A percentile compares a stretch with the other conserved stretches of the same genome.
Conservation (phyloP, 2,888 invertebrate species). For the Tinea trinotella region DNA sequence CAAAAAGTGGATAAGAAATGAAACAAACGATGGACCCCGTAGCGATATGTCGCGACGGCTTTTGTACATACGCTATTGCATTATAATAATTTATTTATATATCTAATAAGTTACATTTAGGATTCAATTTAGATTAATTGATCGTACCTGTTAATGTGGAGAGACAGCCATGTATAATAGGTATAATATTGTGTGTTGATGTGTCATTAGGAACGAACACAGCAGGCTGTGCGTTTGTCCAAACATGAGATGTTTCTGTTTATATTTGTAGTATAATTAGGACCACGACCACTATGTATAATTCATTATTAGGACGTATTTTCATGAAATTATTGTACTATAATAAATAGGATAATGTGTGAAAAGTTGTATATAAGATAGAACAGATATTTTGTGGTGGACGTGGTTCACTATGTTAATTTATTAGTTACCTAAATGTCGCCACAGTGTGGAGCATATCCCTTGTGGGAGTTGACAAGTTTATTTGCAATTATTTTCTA, state of each 20-base stretch:
- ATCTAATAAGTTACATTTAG: constrained; percentile 22
- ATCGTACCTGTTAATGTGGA: background rate
- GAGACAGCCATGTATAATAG: background rate
- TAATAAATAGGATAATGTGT: background rate
- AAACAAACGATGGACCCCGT: constrained; percentile 28
- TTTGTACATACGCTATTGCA: constrained; percentile 65
- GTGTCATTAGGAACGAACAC: constrained; percentile 23
- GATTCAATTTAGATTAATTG: constrained; percentile 1
- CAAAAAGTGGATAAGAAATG: constrained; percentile 30
- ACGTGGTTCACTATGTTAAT: constrained; percentile 11
- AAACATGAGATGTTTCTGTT: constrained; percentile 15
- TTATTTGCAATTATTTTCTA: constrained; percentile 62
- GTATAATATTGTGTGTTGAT: background rate
- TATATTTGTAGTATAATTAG: background rate
- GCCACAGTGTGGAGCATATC: background rate
- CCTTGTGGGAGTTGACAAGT: background rate
- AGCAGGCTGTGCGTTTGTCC: constrained; percentile 24
- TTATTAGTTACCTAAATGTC: constrained; percentile 8
- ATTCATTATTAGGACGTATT: background rate
- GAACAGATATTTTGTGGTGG: constrained; percentile 7
- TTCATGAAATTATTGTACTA: constrained; percentile 7
- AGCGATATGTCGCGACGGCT: constrained; percentile 45
- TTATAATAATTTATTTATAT: constrained; percentile 65
- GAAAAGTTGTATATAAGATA: constrained; percentile 15
- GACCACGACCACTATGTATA: constrained; percentile 1